Conservation (phyloP, 2,797 vertebrate species). For the Psittacula echo region DNA sequence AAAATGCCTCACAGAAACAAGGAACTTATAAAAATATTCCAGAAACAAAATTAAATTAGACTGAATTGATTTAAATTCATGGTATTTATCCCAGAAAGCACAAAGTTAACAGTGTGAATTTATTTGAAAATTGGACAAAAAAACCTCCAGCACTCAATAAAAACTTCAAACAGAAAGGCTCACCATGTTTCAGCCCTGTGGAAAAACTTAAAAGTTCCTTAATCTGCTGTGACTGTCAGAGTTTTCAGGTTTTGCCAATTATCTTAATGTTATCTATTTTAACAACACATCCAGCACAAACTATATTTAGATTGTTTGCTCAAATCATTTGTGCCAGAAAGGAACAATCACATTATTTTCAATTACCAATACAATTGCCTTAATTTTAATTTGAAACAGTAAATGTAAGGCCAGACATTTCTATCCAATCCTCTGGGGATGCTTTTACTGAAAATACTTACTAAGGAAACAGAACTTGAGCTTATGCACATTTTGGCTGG, state of each 20-base stretch:
- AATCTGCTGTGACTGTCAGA: background rate
- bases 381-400: background rate
- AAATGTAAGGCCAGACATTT: background rate
- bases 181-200: background rate
- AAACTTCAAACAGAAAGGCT: background rate
- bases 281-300: background rate
- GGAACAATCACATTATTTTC: slow-evolving; percentile 3
- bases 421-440: background rate
- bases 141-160: rapidly evolving
- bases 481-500: background rate
- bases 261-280: background rate
- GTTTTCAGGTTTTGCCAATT: background rate
- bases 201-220: background rate
- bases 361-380: background rate
- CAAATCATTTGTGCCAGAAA: background rate
- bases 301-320: background rate
- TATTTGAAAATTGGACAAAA: background rate
- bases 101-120: background rate
- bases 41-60: background rate
- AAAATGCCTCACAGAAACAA: background rate
- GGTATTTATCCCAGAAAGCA: background rate
- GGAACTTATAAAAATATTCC: background rate
- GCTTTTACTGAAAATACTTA: background rate
- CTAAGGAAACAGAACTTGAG: background rate
- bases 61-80: background rate